Evolutionary conservation across 2,888 invertebrate species (phyloP), one percentile per base, ranked within the genome.

Genomic region (Zaprionus bogoriensis): DNA sequence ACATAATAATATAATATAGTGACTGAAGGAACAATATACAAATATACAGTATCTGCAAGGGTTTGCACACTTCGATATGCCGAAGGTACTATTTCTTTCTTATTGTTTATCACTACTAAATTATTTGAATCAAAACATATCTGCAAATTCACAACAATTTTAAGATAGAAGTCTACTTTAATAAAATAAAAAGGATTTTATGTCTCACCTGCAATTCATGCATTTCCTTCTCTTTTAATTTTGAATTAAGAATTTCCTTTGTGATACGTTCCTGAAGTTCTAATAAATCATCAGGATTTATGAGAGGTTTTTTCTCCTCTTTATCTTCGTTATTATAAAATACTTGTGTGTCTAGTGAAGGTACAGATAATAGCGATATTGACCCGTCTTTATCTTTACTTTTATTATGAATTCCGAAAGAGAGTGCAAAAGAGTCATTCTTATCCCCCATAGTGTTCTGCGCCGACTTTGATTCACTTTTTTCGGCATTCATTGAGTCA

Each of bases 231-330:
- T 90, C 90, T 70, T 91, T 89, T 60, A 91, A 83, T 82, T 91
- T 91, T 20, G 91, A 90, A 79, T 90, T 91, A 54, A 90, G 85
- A 75, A 91, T 91, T 82, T 91, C 91, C 79, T 91, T 91, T 65
- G 91, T 89, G 53, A 91, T 91, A 65, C 91, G 91, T 69, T 91
- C 89, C 65, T 91, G 90, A 53, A 91, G 87, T 78, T 91, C 91
- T 51, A 91, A 76, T 74, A 91, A 87, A 78, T 90, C 90, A 70
- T 90, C 89, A 17, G 89, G 82, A 62, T 90, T 90, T 62, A 89
- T 88, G 61, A 83, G 87, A 39, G 76, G 68, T 41, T 48, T 61
- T 1, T 30, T 50, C 17, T 28, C 66, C 23, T 57, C 67, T 14
- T 62, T 63, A 41, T 71, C 71, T n/a, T 46, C 76, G 1, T 50